Evolutionary conservation across 2,888 invertebrate species (phyloP), one percentile per base, ranked within the genome.

Genomic region (Lathronympha strigana): DNA sequence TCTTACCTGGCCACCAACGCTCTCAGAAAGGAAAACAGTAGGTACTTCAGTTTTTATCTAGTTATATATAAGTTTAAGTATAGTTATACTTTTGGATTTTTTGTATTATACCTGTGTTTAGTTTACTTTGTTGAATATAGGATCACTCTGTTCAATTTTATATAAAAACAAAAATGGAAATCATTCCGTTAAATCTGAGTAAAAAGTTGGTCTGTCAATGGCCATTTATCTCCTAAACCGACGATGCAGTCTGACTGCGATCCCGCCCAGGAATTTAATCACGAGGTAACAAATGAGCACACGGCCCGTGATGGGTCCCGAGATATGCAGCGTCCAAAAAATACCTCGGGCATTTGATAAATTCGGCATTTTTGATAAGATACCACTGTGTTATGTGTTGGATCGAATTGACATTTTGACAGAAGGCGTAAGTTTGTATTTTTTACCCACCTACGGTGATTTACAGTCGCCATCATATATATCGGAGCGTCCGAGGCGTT

Each of bases 241-340:
- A 51, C 4, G 13, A 6, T 13, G 28, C 9, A 11, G 50, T 33
- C 31, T 19, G 9, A 51, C n/a, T 28, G 40, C 17, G 40, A 31
- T 9, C 28, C 51, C 19, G 33, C 31, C 13, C 51, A 51, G 19
- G 51, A 51, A 51, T 51, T 31, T 51, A 33, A 51, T 51, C 51
- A n/a, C 19, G 21, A 15, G 13, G 17, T 33, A 33, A 33, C n/a
- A 51, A 51, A 51, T 51, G 51, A 51, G 19, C 51, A 51, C 19
- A 21, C 51, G 50, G 31, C 31, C 19, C 13, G 31, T 19, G 33
- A 51, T 51, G 51, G 51, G 19, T 33, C 19, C 19, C 1, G 13
- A 51, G 51, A 51, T 51, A 33, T 17, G 17, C 17, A 28, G 21
- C 50, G 17, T 31, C 13, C 19, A 19, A 31, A 33, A 50, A 31